A percentile compares a stretch with the other conserved stretches of the same genome.
Conservation (phyloP, 2,888 invertebrate species). For the Mayetiola destructor region DNA sequence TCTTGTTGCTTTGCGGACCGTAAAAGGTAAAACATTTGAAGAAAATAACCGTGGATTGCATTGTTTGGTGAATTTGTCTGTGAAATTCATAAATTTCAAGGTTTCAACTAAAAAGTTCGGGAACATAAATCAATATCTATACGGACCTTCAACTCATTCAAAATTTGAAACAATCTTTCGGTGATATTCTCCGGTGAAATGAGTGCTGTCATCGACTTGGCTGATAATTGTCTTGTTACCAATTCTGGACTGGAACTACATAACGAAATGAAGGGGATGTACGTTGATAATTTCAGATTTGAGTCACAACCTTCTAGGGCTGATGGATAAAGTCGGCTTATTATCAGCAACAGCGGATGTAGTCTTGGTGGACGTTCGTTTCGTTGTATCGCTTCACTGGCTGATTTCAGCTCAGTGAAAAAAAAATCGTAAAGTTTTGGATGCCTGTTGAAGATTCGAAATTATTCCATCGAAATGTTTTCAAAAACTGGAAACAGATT, state of each 20-base stretch:
- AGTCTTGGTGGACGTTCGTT: slow-evolving; percentile 40
- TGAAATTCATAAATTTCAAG: background rate
- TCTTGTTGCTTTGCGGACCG: background rate
- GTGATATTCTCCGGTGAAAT: slow-evolving; percentile 34
- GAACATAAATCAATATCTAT: background rate
- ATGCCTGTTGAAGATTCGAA: slow-evolving; percentile 28
- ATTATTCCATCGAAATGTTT: background rate
- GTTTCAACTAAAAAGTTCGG: background rate
- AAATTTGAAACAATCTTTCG: slow-evolving; percentile 22
- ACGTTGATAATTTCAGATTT: slow-evolving; percentile 48
- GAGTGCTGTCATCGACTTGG: slow-evolving; percentile 50
- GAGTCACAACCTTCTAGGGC: slow-evolving; percentile 54
- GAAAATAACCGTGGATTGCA: slow-evolving; percentile 14
- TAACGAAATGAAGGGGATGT: slow-evolving; percentile 46
- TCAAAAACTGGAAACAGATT: background rate
- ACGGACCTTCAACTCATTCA: background rate
- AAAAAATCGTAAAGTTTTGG: slow-evolving; percentile 43
- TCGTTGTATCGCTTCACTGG: slow-evolving; percentile 22
- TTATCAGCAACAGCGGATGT: slow-evolving; percentile 61
- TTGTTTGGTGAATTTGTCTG: background rate
- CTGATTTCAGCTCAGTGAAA: slow-evolving; percentile 34
- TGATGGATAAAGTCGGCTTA: slow-evolving; percentile 64
- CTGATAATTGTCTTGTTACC: slow-evolving; percentile 57
- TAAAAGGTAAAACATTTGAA: slow-evolving; percentile 14
- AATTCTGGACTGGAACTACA: slow-evolving; percentile 52